A percentile compares a stretch with the other conserved stretches of the same genome.
Conservation (phyloP, 2,888 invertebrate genomes). For the Cetonia aurata region DNA sequence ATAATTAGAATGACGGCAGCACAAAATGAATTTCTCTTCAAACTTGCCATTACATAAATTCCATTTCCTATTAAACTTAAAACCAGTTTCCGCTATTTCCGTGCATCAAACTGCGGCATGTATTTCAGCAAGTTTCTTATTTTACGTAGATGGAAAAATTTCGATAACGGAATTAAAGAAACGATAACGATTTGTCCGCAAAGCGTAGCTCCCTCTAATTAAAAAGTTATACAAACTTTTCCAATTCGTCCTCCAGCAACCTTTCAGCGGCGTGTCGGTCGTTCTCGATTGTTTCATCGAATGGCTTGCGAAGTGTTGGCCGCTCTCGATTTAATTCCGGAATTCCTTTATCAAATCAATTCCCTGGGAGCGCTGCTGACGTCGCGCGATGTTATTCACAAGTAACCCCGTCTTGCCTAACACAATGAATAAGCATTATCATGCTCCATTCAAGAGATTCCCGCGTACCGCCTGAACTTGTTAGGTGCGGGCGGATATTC, state of each 20-base stretch:
- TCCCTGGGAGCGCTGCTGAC: constrained; percentile 26
- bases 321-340: constrained; percentile 41
- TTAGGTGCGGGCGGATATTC: constrained; percentile 5
- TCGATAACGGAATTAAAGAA: constrained; percentile 7
- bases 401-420: constrained; percentile 26
- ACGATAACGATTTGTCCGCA: constrained; percentile 19
- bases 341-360: constrained; percentile 44
- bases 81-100: too few relatives aligned
- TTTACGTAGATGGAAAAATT: not conserved
- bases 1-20: not conserved
- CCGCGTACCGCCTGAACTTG: constrained; percentile 24
- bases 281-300: constrained; percentile 41
- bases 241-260: not conserved
- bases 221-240: constrained; percentile 31
- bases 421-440: constrained; percentile 43
- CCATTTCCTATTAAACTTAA: too few relatives aligned
- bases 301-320: constrained; percentile 23
- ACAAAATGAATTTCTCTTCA: too few relatives aligned
- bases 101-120: too few relatives aligned
- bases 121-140: not conserved
- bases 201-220: constrained; percentile 22
- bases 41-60: too few relatives aligned
- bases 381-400: constrained; percentile 16
- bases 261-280: not conserved
- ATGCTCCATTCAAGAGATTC: constrained; percentile 40